Evolutionary conservation across 1,140 invertebrate genomes (phyloP), one percentile per base, ranked within the genome.

Genomic region (Ips typographus): DNA sequence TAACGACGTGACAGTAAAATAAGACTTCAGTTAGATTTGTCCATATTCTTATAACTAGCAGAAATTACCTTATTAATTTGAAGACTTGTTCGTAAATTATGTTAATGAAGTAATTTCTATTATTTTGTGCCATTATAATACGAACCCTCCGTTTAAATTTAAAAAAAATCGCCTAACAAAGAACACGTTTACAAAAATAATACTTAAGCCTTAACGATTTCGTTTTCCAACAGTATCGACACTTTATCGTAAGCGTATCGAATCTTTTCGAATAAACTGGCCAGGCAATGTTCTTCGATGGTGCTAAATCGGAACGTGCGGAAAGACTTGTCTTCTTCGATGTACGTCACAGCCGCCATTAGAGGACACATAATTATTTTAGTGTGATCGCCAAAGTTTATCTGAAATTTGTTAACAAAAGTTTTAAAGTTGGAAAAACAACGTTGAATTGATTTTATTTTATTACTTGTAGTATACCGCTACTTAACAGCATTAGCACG

Each of bases 301-400:
- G 90, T 88, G 60, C 87, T 87, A 77, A 98, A 93, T 70, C 91
- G 87, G 82, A 91, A 99, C 49, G 96, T 98, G 60, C 90, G 85
- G 83, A 97, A 96, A 71, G 93, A 92, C 79, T 92, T 91, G 53
- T 94, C 89, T 57, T 90, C 88, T 80, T 98, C 94, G 72, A 99
- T 96, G 78, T 94, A 98, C 0, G 97, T 98, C 3, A 98, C 93
- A 36, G 97, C 96, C 72, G 90, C 89, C 95, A 99, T 98, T 44
- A 98, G 80, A 4, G 98, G 96, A 80, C 98, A 99, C 71, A 99
- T 85, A 68, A 99, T 98, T 8, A 99, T 91, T 83, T 99, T 99
- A 38, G 94, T 94, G 80, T 99, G 98, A 81, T 99, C 96, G 81
- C 96, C 93, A 83, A 99, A 99, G 80, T 99, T 99, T 6, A 99